Conservation (phyloP, 2,888 invertebrate species). For the Lumbricus terrestris region DNA sequence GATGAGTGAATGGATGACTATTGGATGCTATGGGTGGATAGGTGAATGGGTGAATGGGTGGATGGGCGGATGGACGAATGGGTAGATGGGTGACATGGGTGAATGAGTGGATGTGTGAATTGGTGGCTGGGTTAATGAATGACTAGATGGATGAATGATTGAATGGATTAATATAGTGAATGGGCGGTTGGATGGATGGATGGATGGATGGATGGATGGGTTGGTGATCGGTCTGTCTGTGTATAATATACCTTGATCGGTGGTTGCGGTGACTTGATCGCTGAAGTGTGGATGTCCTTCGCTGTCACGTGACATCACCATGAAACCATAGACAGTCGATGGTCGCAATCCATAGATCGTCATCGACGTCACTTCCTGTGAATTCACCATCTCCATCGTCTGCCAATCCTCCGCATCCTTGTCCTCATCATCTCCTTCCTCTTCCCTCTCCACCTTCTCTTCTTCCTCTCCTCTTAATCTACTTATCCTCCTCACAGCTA, state of each 20-base stretch:
- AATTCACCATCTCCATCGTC: slow-evolving; percentile 18
- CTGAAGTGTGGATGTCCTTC: slow-evolving; percentile 23
- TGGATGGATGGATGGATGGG: background rate
- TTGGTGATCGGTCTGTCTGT: background rate
- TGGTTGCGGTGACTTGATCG: slow-evolving; percentile 7
- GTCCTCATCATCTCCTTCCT: slow-evolving; percentile 3
- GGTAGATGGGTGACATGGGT: no score
- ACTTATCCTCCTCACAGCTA: no score
- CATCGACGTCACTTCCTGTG: slow-evolving; percentile 11
- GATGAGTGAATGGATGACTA: background rate
- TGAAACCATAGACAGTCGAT: slow-evolving; percentile 26
- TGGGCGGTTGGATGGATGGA: background rate
- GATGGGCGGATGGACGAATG: background rate
- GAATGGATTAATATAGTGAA: no score
- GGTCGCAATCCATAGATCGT: slow-evolving; percentile 20
- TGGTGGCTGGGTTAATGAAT: no score
- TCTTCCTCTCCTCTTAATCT: background rate
- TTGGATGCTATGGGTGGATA: background rate
- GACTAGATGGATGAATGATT: no score
- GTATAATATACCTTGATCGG: background rate
- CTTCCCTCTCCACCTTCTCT: background rate
- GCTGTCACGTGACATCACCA: slow-evolving; percentile 27
- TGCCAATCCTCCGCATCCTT: slow-evolving; percentile 20
- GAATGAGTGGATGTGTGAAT: no score
- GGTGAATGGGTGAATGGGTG: background rate